A percentile compares a stretch with the other conserved stretches of the same genome.
Conservation (phyloP, 2,113 vertebrate species). For the Scartelaos histophorus region DNA sequence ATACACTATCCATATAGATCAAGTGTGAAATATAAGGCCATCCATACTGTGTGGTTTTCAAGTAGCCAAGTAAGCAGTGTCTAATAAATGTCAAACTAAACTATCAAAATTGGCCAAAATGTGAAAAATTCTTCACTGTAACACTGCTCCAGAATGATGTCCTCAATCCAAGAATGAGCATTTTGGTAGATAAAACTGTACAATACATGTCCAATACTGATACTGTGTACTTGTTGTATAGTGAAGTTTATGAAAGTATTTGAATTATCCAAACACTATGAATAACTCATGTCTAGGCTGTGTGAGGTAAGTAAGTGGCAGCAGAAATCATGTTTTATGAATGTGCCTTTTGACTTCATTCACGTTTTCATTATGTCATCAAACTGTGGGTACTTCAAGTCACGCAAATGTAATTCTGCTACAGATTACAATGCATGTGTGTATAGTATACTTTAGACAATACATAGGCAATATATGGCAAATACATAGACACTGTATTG, state of each 20-base stretch:
- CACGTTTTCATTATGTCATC: background rate
- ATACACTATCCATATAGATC: too few species aligned
- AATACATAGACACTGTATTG: background rate
- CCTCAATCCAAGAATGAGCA: background rate
- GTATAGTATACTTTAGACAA: background rate
- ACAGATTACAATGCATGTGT: background rate
- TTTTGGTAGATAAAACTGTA: background rate
- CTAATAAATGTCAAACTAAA: background rate
- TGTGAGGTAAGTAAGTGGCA: constrained; percentile 5
- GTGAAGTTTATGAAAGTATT: background rate
- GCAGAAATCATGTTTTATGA: constrained; percentile 20
- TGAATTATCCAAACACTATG: constrained; percentile 2
- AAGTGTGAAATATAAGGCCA: too few species aligned
- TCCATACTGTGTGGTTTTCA: background rate
- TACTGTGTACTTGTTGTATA: background rate
- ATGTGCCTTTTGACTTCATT: background rate
- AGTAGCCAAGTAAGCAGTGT: background rate
- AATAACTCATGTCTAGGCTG: constrained; percentile 19
- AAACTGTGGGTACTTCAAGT: background rate
- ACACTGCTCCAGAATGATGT: background rate
- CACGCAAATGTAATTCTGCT: background rate
- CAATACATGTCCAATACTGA: background rate
- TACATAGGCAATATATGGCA: constrained; percentile 32
- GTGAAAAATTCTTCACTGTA: background rate
- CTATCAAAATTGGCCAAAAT: background rate